Percentiles rank a stretch among this genome's conserved stretches.
Conservation (phyloP, 2,797 vertebrate species). For the Gila robusta region DNA sequence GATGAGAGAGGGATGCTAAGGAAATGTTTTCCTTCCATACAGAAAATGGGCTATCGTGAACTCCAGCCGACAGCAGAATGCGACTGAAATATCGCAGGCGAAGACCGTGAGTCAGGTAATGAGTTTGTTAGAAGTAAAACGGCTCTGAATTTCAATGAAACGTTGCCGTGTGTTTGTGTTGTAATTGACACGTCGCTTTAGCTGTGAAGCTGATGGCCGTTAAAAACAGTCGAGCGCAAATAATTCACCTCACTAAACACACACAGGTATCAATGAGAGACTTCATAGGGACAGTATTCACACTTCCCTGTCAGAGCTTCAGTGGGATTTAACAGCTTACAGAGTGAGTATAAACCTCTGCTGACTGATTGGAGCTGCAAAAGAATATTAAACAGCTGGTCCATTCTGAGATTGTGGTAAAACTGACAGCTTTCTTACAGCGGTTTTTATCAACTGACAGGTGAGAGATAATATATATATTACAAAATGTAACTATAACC, state of each 20-base stretch:
- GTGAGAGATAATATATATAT: neutral
- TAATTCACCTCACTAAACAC: slow-evolving; percentile 34
- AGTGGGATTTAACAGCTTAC: neutral
- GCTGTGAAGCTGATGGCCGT: slow-evolving; percentile 24
- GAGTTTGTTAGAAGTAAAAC: neutral
- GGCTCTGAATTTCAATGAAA: too few species aligned
- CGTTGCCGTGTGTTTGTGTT: neutral
- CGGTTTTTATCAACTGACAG: neutral
- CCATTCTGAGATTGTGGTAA: neutral
- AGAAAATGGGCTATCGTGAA: slow-evolving; percentile 9
- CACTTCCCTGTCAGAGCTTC: neutral
- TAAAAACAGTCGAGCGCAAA: slow-evolving; percentile 20
- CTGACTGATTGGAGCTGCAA: neutral
- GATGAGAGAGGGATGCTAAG: slow-evolving; percentile 50
- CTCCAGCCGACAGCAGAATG: neutral
- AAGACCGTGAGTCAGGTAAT: slow-evolving; percentile 39
- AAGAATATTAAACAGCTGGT: neutral
- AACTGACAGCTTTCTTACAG: neutral
- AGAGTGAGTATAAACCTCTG: neutral
- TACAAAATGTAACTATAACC: too few species aligned
- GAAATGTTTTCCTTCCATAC: slow-evolving; percentile 45
- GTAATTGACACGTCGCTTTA: slow-evolving; percentile 44
- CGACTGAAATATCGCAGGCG: neutral
- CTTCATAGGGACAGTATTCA: slow-evolving; percentile 1
- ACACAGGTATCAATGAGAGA: slow-evolving; percentile 24